phyloP scores from a whole-genome alignment of 2,888 invertebrate species.

The Polydesmus complanatus region DNA sequence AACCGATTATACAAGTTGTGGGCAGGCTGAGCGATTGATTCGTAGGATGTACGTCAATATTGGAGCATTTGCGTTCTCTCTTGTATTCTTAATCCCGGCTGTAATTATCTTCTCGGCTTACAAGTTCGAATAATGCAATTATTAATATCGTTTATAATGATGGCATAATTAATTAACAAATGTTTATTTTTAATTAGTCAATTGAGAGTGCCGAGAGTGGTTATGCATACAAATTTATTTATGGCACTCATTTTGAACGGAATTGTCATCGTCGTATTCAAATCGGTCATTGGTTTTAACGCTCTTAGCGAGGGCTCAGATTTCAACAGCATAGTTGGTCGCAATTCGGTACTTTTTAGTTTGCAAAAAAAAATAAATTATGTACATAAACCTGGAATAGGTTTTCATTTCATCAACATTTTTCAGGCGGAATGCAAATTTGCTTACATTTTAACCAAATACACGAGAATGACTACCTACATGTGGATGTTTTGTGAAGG shows the following conservation, averaged over 20 bases:
- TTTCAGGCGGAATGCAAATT: conserved; percentile 20
- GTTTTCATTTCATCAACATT: neutral
- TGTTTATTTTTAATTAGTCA: no score
- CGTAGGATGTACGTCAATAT: conserved; percentile 25
- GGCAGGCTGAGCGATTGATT: conserved; percentile 21
- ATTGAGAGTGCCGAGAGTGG: conserved; percentile 36
- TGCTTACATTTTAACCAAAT: conserved; percentile 22
- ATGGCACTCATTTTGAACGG: conserved; percentile 37
- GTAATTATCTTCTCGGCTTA: conserved; percentile 30
- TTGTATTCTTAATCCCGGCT: conserved; percentile 28
- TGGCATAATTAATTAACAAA: no score
- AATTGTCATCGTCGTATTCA: conserved; percentile 28
- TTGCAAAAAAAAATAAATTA: no score
- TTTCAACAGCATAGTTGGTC: no score
- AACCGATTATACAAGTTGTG: conserved; percentile 27
- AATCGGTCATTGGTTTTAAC: conserved; percentile 25
- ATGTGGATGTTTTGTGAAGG: conserved; percentile 40
- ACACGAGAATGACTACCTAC: conserved; percentile 35
- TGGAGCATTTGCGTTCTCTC: conserved; percentile 26
- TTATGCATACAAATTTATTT: conserved; percentile 39
- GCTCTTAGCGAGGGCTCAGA: conserved; percentile 18
- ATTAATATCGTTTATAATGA: no score
- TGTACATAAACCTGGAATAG: no score
- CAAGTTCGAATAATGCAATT: conserved; percentile 30
- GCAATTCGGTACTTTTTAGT: no score